Evolutionary conservation across 2,888 invertebrate species (phyloP), one percentile per base, ranked within the genome.

Genomic region (Acrobeloides nanus): DNA sequence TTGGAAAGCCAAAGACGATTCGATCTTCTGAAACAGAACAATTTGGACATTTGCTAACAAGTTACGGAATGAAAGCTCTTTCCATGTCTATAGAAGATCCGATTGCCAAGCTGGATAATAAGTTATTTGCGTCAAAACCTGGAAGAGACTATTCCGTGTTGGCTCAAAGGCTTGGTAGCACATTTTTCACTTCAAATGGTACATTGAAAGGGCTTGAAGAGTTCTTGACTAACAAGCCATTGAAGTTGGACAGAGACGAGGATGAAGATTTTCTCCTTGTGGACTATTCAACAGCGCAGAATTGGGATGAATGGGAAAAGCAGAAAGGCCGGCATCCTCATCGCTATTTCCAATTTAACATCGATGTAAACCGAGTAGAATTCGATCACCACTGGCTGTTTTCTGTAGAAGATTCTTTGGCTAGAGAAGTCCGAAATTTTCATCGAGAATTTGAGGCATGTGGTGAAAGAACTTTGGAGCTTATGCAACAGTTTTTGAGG

Each of bases 341-440:
- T 17, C 25, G 44, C 17, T 52, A 57, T n/a, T 48, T 57, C 7
- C 51, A 56, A 17, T 38, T 56, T 15, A 27, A 26, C 17, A 17
- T 57, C 21, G 57, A 57, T n/a, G n/a, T 55, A n/a, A 55, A 59
- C 38, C 52, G 45, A 18, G 21, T 59, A n/a, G 62, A 64, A 35
- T 59, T 59, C 38, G 54, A 64, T 12, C 59, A 64, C 24, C 59
- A 59, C 25, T 59, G 59, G 59, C 41, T 61, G 18, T 64, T 64
- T 32, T 37, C 56, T 7, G 33, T n/a, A 23, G 48, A 46, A 32
- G 57, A 57, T 33, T 38, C 27, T 25, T 15, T 38, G 4, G 60
- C 47, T 7, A 18, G 60, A n/a, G n/a, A 15, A 25, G n/a, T n/a
- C n/a, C n/a, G n/a, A n/a, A n/a, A n/a, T n/a, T n/a, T n/a, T n/a